Percentiles rank a stretch among this genome's conserved stretches.
These are phyloP conservation scores for Butorides virescens DNA, from an alignment of 2,113 vertebrate species.

Conservation along the genomic window DNA sequence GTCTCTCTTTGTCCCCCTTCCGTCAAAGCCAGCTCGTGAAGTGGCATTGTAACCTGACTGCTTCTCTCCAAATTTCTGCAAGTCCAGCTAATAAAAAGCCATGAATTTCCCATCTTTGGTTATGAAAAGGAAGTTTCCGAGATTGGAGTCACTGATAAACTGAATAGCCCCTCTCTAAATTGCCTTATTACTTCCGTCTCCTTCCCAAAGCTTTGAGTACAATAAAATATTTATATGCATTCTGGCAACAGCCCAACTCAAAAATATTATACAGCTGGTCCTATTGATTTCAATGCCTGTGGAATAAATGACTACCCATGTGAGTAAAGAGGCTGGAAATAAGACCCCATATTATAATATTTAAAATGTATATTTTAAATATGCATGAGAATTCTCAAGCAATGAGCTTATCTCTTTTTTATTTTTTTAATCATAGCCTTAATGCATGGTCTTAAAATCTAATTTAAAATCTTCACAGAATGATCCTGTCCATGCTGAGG, in stretches of 20 bases:
- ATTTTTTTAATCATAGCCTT: neutral
- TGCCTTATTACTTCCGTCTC: conserved; percentile 39
- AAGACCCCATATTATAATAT: neutral
- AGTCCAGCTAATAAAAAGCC: neutral
- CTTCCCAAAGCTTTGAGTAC: conserved; percentile 16
- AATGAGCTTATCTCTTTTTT: neutral
- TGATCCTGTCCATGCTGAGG: neutral
- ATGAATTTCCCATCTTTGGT: conserved; percentile 14
- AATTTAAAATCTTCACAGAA: conserved; percentile 4
- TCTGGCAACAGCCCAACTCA: conserved; percentile 14
- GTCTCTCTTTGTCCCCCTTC: neutral
- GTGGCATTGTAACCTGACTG: neutral
- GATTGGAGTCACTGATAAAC: conserved; percentile 29
- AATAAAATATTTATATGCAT: conserved; percentile 47
- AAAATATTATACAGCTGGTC: conserved; percentile 29
- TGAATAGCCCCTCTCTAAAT: neutral
- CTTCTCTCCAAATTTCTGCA: neutral
- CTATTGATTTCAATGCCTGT: conserved; percentile 2
- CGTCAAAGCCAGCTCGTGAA: neutral
- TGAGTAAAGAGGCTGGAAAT: neutral
- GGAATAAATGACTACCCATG: neutral
- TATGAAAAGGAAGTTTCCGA: conserved; percentile 44
- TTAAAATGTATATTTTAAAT: neutral
- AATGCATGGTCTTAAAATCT: neutral
- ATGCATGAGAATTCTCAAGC: neutral